Evolutionary conservation across 2,113 vertebrate species (phyloP).

Genomic region (Andinoacara biseriatus): DNA sequence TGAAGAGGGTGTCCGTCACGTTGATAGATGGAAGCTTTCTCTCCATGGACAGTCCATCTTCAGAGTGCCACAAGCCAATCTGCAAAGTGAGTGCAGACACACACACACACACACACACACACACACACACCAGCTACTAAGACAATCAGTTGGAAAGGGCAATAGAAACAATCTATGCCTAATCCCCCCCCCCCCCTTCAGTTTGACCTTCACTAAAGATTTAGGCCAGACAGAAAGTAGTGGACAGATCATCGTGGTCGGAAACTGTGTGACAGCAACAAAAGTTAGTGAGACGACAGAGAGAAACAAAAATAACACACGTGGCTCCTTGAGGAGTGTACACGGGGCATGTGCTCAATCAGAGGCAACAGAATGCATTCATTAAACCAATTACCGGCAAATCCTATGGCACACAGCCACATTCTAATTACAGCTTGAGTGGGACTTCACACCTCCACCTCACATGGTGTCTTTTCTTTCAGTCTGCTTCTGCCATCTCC

Average conservation of each 20-base stretch:
- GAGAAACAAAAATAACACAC: slow-evolving; percentile 31
- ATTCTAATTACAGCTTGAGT: slow-evolving; percentile 63
- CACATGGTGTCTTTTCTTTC: slow-evolving; percentile 31
- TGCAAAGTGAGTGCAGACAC: slow-evolving; percentile 65
- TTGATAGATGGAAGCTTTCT: slow-evolving; percentile 90
- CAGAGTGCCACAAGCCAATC: slow-evolving; percentile 98
- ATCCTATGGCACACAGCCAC: slow-evolving; percentile 64
- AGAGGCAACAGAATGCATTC: slow-evolving; percentile 75
- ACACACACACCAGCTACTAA: slow-evolving; percentile 51
- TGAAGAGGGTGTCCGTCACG: slow-evolving; percentile 93
- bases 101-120: slow-evolving; percentile 23
- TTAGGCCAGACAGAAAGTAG: not conserved
- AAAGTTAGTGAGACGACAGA: slow-evolving; percentile 26
- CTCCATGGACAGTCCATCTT: slow-evolving; percentile 95
- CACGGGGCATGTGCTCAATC: slow-evolving; percentile 65
- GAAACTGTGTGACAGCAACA: slow-evolving; percentile 1
- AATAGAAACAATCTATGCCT: slow-evolving; percentile 36
- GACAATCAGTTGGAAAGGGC: slow-evolving; percentile 43
- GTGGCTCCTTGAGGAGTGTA: slow-evolving; percentile 47
- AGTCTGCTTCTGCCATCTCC: slow-evolving; percentile 25
- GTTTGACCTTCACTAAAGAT: slow-evolving; percentile 43
- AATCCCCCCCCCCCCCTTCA: slow-evolving; percentile 13
- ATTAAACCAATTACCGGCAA: slow-evolving; percentile 76
- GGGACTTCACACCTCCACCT: slow-evolving; percentile 57
- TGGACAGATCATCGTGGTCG: slow-evolving; percentile 4